These are phyloP conservation scores for Molossus molossus DNA, from an alignment of 2,797 vertebrate genomes.

Conservation along the genomic window DNA sequence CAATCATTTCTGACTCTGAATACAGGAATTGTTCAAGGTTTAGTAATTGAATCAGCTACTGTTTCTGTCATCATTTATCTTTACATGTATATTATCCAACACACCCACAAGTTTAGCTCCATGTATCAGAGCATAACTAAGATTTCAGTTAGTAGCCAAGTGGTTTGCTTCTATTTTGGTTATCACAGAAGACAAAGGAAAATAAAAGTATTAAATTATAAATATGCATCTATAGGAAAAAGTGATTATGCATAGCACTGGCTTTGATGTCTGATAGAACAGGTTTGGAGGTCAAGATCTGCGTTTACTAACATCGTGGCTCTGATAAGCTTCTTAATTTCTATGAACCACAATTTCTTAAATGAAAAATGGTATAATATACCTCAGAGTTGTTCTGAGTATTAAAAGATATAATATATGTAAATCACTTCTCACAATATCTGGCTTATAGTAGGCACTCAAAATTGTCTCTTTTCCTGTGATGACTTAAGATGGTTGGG, in stretches of 20 bases:
- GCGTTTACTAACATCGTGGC: not conserved
- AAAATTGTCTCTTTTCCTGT: not conserved
- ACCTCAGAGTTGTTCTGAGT: not conserved
- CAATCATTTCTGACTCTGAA: not conserved
- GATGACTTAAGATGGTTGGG: not conserved
- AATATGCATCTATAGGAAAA: conserved; percentile 24
- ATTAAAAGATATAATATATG: not conserved
- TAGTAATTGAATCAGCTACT: conserved; percentile 11
- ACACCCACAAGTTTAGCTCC: not conserved
- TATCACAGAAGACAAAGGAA: not conserved
- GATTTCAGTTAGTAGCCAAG: not conserved
- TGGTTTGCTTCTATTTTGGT: conserved; percentile 17
- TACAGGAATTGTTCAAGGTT: not conserved
- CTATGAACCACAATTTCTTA: conserved; percentile 38
- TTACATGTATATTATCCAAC: not conserved
- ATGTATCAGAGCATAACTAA: not conserved
- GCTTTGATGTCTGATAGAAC: not conserved
- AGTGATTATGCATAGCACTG: not conserved
- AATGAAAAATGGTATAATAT: not conserved
- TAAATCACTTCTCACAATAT: not conserved
- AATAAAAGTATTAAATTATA: not conserved
- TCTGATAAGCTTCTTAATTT: conserved; percentile 20
- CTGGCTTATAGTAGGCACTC: not conserved
- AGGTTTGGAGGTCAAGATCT: not conserved
- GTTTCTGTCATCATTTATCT: conserved; percentile 42